Conservation (phyloP, 2,797 vertebrate genomes). For the Chloroceryle amazona region DNA sequence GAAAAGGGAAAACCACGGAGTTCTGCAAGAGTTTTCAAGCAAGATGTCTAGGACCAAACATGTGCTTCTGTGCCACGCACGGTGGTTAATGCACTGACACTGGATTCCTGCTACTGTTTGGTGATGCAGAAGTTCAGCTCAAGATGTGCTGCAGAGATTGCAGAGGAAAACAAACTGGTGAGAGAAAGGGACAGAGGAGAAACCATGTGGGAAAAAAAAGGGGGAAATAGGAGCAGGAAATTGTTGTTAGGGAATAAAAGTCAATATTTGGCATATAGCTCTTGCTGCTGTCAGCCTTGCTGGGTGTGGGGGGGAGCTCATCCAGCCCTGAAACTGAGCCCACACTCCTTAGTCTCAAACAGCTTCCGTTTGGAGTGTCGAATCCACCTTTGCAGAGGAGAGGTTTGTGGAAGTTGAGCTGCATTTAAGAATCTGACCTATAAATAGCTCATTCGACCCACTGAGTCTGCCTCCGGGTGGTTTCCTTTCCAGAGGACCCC, state of each 20-base stretch:
- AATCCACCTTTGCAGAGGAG: not conserved
- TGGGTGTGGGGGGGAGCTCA: not conserved
- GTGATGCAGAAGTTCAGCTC: not conserved
- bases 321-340: not conserved
- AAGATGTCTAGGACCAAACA: not conserved
- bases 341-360: not conserved
- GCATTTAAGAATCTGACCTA: not conserved
- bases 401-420: not conserved
- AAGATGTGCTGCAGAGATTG: not conserved
- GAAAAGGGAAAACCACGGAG: not conserved
- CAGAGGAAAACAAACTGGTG: not conserved
- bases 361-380: no score
- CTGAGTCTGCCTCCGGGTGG: not conserved
- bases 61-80: fast-evolving
- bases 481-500: not conserved
- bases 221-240: not conserved
- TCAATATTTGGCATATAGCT: not conserved
- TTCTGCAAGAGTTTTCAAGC: not conserved
- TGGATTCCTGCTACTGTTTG: not conserved
- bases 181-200: not conserved
- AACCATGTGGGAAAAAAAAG: not conserved
- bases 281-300: not conserved
- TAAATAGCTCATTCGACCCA: not conserved
- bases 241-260: not conserved
- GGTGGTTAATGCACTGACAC: not conserved